Conservation (phyloP, 2,113 vertebrate genomes). For the Otocyon megalotis region DNA sequence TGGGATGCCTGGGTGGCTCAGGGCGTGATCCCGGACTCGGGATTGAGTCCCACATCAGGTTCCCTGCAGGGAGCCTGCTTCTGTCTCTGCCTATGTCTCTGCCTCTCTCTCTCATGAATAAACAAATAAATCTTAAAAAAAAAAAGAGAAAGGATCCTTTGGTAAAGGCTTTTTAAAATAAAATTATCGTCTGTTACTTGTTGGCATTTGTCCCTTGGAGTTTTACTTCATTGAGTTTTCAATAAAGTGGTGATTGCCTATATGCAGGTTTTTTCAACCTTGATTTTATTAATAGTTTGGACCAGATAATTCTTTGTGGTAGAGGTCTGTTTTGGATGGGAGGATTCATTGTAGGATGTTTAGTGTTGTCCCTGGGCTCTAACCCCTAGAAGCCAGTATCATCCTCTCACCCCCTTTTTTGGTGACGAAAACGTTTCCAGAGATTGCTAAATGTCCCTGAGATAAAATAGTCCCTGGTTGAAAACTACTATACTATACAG, state of each 20-base stretch:
- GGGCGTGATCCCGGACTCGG: no score
- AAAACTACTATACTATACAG: background rate
- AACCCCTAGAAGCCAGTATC: background rate
- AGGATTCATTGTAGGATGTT: background rate
- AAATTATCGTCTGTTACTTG: conserved; percentile 33
- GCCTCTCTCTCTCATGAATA: no score
- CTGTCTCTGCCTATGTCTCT: no score
- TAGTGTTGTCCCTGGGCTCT: background rate
- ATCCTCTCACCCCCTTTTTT: background rate
- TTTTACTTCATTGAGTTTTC: conserved; percentile 24
- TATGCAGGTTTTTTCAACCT: background rate
- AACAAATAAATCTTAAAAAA: no score
- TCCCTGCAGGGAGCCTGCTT: no score
- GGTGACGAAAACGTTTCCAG: background rate
- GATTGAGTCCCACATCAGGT: no score
- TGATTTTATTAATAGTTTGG: background rate
- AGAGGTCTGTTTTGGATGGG: background rate
- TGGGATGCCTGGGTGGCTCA: background rate
- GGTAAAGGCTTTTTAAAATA: conserved; percentile 20
- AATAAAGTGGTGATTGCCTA: background rate
- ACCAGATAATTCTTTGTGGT: background rate
- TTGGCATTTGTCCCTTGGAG: background rate
- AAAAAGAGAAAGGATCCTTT: background rate
- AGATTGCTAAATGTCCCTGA: background rate
- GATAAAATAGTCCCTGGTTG: background rate